A percentile compares a stretch with the other conserved stretches of the same genome.
phyloP scores from a whole-genome alignment of 2,888 invertebrate genomes.

The Phyllotreta striolata region DNA sequence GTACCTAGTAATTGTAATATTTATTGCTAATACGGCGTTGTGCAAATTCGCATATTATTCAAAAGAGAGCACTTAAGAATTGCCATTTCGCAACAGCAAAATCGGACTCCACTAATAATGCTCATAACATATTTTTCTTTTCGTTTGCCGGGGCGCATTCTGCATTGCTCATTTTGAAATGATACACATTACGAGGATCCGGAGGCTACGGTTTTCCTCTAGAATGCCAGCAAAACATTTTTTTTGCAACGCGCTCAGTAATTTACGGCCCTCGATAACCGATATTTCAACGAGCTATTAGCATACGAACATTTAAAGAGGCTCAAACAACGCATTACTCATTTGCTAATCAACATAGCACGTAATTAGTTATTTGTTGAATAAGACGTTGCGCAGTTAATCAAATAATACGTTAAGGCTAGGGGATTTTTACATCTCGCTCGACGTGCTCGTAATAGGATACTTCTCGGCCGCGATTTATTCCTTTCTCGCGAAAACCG shows the following conservation, averaged over 20 bases:
- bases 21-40: too few species aligned
- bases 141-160: background rate
- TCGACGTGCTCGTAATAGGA: slow-evolving; percentile 39
- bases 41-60: background rate
- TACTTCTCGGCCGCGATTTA: slow-evolving; percentile 32
- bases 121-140: slow-evolving; percentile 7
- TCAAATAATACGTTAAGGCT: slow-evolving; percentile 40
- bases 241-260: slow-evolving; percentile 44
- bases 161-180: slow-evolving; percentile 28
- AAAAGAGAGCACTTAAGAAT: background rate
- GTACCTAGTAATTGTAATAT: too few species aligned
- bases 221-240: slow-evolving; percentile 46
- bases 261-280: slow-evolving; percentile 51
- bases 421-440: slow-evolving; percentile 27
- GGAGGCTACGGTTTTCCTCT: slow-evolving; percentile 37
- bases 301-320: slow-evolving; percentile 45
- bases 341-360: slow-evolving; percentile 55
- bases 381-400: slow-evolving; percentile 50
- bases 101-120: slow-evolving; percentile 11
- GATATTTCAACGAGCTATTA: slow-evolving; percentile 51
- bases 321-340: slow-evolving; percentile 53
- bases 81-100: slow-evolving; percentile 5
- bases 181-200: slow-evolving; percentile 39
- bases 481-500: slow-evolving; percentile 15
- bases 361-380: slow-evolving; percentile 55